A percentile compares a stretch with the other conserved stretches of the same genome.
These are phyloP conservation scores for Euplagia quadripunctaria DNA, from an alignment of 2,888 invertebrate species.

Conservation along the genomic window DNA sequence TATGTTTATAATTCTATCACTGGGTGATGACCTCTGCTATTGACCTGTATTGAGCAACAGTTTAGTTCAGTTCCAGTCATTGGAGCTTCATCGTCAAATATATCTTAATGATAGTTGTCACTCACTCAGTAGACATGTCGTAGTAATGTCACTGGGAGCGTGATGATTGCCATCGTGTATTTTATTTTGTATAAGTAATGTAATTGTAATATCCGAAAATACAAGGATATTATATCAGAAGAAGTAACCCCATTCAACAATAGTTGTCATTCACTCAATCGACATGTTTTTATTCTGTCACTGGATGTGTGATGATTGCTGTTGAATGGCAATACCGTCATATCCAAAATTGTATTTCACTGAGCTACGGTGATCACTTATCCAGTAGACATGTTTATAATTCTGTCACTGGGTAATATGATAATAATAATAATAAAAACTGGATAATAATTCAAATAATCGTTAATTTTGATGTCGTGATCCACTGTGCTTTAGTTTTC, in stretches of 20 bases:
- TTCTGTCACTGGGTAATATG: background rate
- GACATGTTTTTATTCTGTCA: conserved; percentile 27
- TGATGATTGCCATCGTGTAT: conserved; percentile 16
- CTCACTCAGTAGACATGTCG: conserved; percentile 37
- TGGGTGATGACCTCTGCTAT: no score
- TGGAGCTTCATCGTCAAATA: background rate
- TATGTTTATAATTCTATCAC: no score
- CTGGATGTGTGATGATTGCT: conserved; percentile 28
- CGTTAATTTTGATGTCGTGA: no score
- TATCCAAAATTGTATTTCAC: no score
- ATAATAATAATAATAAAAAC: conserved; percentile 32
- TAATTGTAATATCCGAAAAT: background rate
- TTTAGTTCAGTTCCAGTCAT: no score
- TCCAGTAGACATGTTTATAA: no score
- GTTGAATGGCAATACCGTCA: background rate
- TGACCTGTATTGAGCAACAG: no score
- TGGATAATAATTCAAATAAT: no score
- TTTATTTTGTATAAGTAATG: background rate
- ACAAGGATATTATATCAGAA: background rate
- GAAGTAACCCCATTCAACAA: background rate
- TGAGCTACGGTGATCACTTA: no score
- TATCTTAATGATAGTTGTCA: conserved; percentile 39
- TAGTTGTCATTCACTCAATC: conserved; percentile 39
- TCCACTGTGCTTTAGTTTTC: no score
- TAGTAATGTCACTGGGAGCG: conserved; percentile 40